Conservation (phyloP, 2,888 invertebrate genomes). For the Camponotus fellah region DNA sequence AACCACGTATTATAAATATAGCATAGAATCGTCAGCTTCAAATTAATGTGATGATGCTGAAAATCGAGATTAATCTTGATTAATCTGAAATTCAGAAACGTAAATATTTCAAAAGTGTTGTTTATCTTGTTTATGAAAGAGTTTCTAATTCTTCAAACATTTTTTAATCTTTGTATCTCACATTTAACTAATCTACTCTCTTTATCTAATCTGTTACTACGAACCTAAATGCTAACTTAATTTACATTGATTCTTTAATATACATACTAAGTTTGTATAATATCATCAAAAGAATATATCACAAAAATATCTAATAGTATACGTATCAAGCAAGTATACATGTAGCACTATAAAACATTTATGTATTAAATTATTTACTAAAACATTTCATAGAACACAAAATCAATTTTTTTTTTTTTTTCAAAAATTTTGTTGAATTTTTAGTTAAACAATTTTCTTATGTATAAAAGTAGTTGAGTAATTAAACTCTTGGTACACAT, state of each 20-base stretch:
- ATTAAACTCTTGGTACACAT: background rate
- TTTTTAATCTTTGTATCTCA: constrained; percentile 23
- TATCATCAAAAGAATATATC: background rate
- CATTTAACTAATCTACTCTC: background rate
- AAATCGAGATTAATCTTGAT: constrained; percentile 54
- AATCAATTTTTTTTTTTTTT: background rate
- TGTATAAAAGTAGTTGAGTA: background rate
- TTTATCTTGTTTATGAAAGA: background rate
- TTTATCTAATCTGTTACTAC: background rate
- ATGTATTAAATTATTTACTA: background rate
- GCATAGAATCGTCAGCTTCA: constrained; percentile 66
- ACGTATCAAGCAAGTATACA: background rate
- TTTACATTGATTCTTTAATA: background rate
- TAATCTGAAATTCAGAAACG: background rate
- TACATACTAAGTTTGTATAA: background rate
- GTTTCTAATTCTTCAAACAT: constrained; percentile 11
- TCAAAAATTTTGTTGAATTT: background rate
- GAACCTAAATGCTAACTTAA: background rate
- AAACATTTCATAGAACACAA: background rate
- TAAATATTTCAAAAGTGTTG: constrained; percentile 1
- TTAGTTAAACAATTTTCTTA: background rate
- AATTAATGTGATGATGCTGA: constrained; percentile 39
- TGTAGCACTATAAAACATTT: background rate
- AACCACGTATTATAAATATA: constrained; percentile 69
- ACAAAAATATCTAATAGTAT: background rate